Base-by-base conservation (phyloP, 2,797 vertebrate species). In the Silurus aristotelis region DNA sequence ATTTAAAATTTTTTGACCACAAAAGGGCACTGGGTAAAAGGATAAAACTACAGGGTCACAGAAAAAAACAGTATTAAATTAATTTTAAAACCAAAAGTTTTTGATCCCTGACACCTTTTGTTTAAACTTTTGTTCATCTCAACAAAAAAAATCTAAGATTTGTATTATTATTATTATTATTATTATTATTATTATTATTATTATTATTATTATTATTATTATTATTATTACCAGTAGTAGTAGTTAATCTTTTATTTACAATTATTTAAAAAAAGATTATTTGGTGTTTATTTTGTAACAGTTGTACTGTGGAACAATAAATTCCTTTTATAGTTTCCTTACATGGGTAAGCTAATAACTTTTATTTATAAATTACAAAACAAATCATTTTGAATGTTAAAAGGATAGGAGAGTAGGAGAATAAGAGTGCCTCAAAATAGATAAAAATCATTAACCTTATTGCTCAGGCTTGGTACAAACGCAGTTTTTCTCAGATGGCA, bases 51-150 rank as follows among this genome's bases (percentile, higher is more conserved):
- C 43, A 43, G 58, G 2, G 7, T 71, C 27, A 72, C 20, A 66
- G 66, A 66, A 17, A 75, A 56, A 85, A 56, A 85, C 56, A 14
- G 80, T 46, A 84, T 72, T 84, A 81, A 80, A 25, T 66, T n/a
- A 10, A 38, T 38, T 55, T 25, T 80, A 20, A 31, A 61, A 81
- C 25, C 17, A 20, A 7, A 52, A 43, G 20, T 22, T 43, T 58
- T 14, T 66, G 46, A 66, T 85, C 80, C 66, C 68, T 81, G 10
- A 52, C 48, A 52, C 48, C 6, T 52, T 52, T 7, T 52, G 48
- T 38, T 38, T 38, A 38, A 38, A 38, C 8, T 2, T 7, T 10
- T 52, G 48, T 52, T 7, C 10, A 52, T 52, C 38, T 52, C 48
- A 52, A 52, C 10, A 3, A 38, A 52, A 52, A 52, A 52, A 52